phyloP scores from a whole-genome alignment of 2,888 invertebrate genomes.

The Mamestra brassicae region DNA sequence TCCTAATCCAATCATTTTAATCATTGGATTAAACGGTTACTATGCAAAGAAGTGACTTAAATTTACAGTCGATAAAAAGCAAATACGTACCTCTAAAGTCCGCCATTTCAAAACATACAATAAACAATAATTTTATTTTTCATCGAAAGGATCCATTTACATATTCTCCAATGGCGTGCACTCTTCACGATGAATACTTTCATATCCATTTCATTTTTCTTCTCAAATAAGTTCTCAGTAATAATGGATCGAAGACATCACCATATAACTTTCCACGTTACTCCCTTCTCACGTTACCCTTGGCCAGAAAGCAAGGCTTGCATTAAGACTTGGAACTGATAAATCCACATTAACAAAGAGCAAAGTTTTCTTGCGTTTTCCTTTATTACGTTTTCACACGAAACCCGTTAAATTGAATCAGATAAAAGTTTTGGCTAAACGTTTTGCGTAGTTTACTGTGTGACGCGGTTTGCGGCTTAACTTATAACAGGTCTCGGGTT shows the following conservation, averaged over 20 bases:
- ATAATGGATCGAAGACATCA: constrained; percentile 21
- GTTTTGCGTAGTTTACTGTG: constrained; percentile 55
- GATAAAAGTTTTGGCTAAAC: constrained; percentile 61
- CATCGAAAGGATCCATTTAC: background rate
- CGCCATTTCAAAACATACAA: background rate
- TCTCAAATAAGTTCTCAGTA: constrained; percentile 6
- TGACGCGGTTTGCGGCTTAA: constrained; percentile 44
- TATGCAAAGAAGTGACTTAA: too few relatives aligned
- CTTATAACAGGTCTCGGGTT: constrained; percentile 42
- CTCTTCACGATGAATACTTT: background rate
- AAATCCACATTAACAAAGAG: constrained; percentile 58
- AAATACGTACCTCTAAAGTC: too few relatives aligned
- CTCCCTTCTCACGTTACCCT: constrained; percentile 2
- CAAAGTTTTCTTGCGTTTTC: constrained; percentile 50
- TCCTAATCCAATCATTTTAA: too few relatives aligned
- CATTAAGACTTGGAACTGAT: constrained; percentile 47
- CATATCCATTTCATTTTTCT: constrained; percentile 1
- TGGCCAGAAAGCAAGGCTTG: constrained; percentile 24
- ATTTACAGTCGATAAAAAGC: too few relatives aligned
- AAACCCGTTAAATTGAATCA: constrained; percentile 59
- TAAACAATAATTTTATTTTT: constrained; percentile 11
- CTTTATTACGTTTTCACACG: constrained; percentile 61
- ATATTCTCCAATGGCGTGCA: background rate
- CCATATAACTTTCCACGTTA: constrained; percentile 14
- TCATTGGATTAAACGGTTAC: too few relatives aligned